Conservation (phyloP, 2,797 vertebrate species). For the Fringilla coelebs region DNA sequence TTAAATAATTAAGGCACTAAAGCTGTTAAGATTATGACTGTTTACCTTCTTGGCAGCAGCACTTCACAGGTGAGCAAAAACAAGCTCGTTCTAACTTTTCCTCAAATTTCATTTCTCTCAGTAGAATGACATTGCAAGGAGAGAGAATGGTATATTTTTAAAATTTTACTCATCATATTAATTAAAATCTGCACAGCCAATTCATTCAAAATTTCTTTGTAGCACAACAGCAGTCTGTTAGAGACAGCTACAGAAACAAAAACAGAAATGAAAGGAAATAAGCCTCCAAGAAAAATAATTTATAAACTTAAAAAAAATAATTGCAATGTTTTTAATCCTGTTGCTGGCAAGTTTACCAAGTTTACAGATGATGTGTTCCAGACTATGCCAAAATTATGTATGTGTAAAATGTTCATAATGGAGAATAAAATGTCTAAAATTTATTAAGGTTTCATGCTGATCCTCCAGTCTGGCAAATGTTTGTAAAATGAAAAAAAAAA, state of each 20-base stretch:
- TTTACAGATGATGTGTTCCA: slow-evolving; percentile 33
- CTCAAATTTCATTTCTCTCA: background rate
- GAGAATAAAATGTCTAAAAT: slow-evolving; percentile 55
- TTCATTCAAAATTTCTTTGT: background rate
- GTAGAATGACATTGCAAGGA: background rate
- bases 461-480: slow-evolving; percentile 70
- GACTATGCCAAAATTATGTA: slow-evolving; percentile 35
- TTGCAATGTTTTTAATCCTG: slow-evolving; percentile 20
- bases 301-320: slow-evolving; percentile 23
- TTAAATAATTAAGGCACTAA: background rate
- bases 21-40: background rate
- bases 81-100: background rate
- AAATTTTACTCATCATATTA: background rate
- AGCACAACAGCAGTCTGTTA: background rate
- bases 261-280: slow-evolving; percentile 6
- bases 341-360: slow-evolving; percentile 20
- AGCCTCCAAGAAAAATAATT: slow-evolving; percentile 11
- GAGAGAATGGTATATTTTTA: background rate
- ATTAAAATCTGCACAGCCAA: background rate
- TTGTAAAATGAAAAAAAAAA: slow-evolving; percentile 59
- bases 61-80: slow-evolving; percentile 7
- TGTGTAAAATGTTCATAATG: slow-evolving; percentile 44
- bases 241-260: slow-evolving; percentile 5
- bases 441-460: slow-evolving; percentile 69
- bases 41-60: background rate